Percentiles rank a stretch among this genome's conserved stretches.
phyloP scores from a whole-genome alignment of 2,113 vertebrate genomes.

The Pedionomus torquatus region DNA sequence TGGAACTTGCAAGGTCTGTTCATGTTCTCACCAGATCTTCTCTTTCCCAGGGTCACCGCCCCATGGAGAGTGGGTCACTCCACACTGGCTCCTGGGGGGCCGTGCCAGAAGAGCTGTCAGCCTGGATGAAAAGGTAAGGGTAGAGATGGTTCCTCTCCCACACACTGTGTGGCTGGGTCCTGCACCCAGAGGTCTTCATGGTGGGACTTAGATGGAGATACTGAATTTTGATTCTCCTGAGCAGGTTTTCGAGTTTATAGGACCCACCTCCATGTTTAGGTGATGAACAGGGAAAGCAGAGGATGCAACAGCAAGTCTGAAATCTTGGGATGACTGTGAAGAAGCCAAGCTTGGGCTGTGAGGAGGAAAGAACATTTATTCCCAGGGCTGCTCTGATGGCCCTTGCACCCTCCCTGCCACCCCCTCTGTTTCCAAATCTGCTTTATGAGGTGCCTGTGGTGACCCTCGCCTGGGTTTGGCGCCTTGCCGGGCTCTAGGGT shows the following conservation, averaged over 20 bases:
- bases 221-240: accelerated
- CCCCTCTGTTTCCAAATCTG: not conserved
- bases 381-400: not conserved
- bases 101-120: not conserved
- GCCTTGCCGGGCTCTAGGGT: not conserved
- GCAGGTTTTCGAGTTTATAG: accelerated
- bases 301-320: not conserved
- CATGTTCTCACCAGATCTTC: accelerated
- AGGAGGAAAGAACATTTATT: not conserved
- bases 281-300: not conserved
- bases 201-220: accelerated
- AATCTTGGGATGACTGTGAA: not conserved
- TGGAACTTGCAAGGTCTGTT: accelerated
- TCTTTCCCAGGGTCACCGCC: not conserved
- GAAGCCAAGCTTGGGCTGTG: accelerated
- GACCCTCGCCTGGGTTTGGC: not conserved
- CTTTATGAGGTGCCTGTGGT: not conserved
- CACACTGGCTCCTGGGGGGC: slow-evolving; percentile 17
- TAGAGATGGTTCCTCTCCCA: too few species aligned
- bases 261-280: not conserved
- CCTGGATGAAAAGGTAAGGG: slow-evolving; percentile 19
- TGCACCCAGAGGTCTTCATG: accelerated
- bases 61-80: slow-evolving; percentile 15
- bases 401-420: not conserved
- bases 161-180: accelerated